Base-by-base conservation (phyloP, 1,140 invertebrate species). In the Drosophila pallidifrons region DNA sequence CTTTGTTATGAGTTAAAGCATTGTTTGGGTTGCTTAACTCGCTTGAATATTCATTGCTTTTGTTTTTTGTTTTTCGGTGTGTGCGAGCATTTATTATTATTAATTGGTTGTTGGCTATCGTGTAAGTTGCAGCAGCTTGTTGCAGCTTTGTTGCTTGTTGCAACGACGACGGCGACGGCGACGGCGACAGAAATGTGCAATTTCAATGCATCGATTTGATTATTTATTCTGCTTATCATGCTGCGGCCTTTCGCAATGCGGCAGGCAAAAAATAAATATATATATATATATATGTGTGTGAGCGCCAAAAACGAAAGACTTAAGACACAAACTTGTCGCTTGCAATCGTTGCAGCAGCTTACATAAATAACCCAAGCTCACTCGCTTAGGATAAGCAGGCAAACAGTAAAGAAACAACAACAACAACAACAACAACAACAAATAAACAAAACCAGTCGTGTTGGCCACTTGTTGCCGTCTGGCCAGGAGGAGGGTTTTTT, bases 281-380 rank as follows among this genome's bases (percentile, higher is more conserved):
- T n/a, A n/a, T n/a, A n/a, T n/a, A 25, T 4, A 25, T 25, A 25
- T 25, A 25, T 25, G 3, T 69, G 74, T 82, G 59, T 60, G 81
- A 78, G 67, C 59, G 67, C 63, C 65, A 66, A 52, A 86, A 86
- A 75, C 70, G 66, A 78, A 86, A 80, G 75, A 86, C 78, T 77
- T 66, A 80, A 80, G 77, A 52, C 81, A 78, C 70, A 81, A 85
- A 81, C 82, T 85, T 81, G 82, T 81, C 78, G 79, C 70, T 64
- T n/a, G 47, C 49, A 60, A 47, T 60, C 28, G 66, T 47, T 32
- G 32, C 43, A 8, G 60, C 63, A 49, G 35, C 81, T 86, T 86
- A 85, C 82, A 85, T 85, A 86, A 85, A 86, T 66, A 70, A 41
- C 38, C 57, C 43, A 63, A 71, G 43, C 61, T 30, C 20, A 43